These are phyloP conservation scores for Polylopha cassiicola DNA, from an alignment of 2,888 invertebrate species.

Conservation along the genomic window DNA sequence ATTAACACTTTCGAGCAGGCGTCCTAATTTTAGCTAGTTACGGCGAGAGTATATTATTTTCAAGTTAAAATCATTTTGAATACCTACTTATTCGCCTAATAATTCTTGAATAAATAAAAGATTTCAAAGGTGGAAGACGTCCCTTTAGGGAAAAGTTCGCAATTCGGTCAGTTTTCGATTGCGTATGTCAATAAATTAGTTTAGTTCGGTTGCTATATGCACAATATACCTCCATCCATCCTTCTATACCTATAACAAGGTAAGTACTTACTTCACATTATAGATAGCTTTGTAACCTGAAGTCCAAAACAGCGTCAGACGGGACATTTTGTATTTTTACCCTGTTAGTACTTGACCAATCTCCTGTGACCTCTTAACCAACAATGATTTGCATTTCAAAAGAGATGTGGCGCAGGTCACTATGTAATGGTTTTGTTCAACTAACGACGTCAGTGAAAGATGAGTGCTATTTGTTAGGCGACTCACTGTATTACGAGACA, in stretches of 20 bases:
- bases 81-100: too few species aligned
- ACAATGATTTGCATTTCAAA: slow-evolving; percentile 1
- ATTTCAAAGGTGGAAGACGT: too few species aligned
- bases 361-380: slow-evolving; percentile 17
- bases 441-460: slow-evolving; percentile 53
- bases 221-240: not conserved
- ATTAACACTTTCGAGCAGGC: too few species aligned
- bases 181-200: too few species aligned
- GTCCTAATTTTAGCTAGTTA: too few species aligned
- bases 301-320: slow-evolving; percentile 34
- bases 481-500: slow-evolving; percentile 26
- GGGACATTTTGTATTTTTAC: slow-evolving; percentile 40
- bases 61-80: too few species aligned
- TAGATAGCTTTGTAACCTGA: slow-evolving; percentile 48
- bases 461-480: slow-evolving; percentile 51
- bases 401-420: slow-evolving; percentile 26
- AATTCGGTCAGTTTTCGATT: too few species aligned
- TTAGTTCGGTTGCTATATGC: too few species aligned
- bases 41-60: too few species aligned
- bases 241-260: too few species aligned
- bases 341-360: slow-evolving; percentile 17
- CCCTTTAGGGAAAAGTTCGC: too few species aligned
- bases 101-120: too few species aligned
- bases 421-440: slow-evolving; percentile 37
- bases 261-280: slow-evolving; percentile 34